Percentiles rank a stretch among this genome's conserved stretches.
Evolutionary conservation across 2,797 vertebrate genomes (phyloP).

Genomic region (Sebastolobus altivelis): DNA sequence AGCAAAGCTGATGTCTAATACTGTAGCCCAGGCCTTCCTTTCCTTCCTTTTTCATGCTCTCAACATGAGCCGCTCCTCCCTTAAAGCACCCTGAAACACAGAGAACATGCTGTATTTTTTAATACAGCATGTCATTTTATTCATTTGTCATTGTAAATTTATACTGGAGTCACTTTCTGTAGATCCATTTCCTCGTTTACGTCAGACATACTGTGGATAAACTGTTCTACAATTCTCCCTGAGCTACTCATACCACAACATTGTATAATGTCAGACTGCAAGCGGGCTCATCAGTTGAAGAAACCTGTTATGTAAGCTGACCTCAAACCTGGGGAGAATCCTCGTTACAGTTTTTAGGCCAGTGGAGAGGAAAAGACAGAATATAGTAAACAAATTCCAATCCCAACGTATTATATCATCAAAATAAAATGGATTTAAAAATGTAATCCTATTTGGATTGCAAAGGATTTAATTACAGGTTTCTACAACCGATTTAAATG

Average conservation of each 20-base stretch:
- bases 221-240: neutral
- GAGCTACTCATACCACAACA: slow-evolving; percentile 24
- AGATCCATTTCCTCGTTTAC: neutral
- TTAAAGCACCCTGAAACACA: neutral
- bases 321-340: slow-evolving; percentile 48
- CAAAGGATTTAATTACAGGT: slow-evolving; percentile 34
- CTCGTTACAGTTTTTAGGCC: slow-evolving; percentile 48
- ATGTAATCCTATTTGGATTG: slow-evolving; percentile 41
- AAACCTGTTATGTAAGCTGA: slow-evolving; percentile 65
- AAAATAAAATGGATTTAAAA: slow-evolving; percentile 35
- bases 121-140: neutral
- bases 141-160: neutral
- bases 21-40: slow-evolving; percentile 2
- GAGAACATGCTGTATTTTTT: neutral
- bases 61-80: neutral
- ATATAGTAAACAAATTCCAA: slow-evolving; percentile 38
- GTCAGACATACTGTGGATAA: neutral
- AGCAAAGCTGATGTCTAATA: slow-evolving; percentile 6
- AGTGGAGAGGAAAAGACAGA: slow-evolving; percentile 19
- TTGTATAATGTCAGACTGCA: slow-evolving; percentile 43
- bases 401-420: slow-evolving; percentile 13
- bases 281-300: slow-evolving; percentile 39
- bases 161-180: neutral
- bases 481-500: neutral
- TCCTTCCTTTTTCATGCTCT: neutral